These are phyloP conservation scores for Phymatocera aterrima DNA, from an alignment of 2,888 invertebrate genomes.

Conservation along the genomic window DNA sequence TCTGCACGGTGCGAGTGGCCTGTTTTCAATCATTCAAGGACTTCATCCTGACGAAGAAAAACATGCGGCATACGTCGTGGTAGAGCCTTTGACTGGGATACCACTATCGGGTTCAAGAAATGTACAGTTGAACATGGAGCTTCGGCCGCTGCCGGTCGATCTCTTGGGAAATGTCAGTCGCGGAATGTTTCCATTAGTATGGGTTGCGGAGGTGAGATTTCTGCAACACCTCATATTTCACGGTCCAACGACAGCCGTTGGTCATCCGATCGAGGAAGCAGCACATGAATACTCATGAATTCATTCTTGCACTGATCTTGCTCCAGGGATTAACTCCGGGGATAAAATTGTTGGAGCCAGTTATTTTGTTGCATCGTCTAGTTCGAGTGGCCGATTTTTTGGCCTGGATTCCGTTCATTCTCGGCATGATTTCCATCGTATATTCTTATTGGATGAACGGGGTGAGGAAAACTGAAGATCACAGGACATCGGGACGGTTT, in stretches of 20 bases:
- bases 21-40: slow-evolving; percentile 77
- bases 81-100: slow-evolving; percentile 80
- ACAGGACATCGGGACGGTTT: neutral
- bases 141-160: slow-evolving; percentile 73
- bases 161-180: slow-evolving; percentile 76
- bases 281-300: neutral
- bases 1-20: slow-evolving; percentile 77
- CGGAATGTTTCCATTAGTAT: slow-evolving; percentile 79
- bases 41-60: slow-evolving; percentile 76
- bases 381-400: neutral
- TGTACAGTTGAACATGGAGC: slow-evolving; percentile 78
- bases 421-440: slow-evolving; percentile 14
- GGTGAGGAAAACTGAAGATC: neutral
- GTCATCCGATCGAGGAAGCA: too few relatives aligned
- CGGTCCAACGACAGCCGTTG: neutral
- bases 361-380: neutral
- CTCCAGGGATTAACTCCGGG: slow-evolving; percentile 23
- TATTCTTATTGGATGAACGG: slow-evolving; percentile 17
- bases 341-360: neutral
- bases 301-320: neutral
- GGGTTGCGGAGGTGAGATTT: slow-evolving; percentile 78
- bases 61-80: slow-evolving; percentile 78
- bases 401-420: slow-evolving; percentile 14
- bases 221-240: neutral
- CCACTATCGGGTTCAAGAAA: slow-evolving; percentile 76